phyloP scores from a whole-genome alignment of 1,140 invertebrate genomes.

The Drosophila rufa region DNA sequence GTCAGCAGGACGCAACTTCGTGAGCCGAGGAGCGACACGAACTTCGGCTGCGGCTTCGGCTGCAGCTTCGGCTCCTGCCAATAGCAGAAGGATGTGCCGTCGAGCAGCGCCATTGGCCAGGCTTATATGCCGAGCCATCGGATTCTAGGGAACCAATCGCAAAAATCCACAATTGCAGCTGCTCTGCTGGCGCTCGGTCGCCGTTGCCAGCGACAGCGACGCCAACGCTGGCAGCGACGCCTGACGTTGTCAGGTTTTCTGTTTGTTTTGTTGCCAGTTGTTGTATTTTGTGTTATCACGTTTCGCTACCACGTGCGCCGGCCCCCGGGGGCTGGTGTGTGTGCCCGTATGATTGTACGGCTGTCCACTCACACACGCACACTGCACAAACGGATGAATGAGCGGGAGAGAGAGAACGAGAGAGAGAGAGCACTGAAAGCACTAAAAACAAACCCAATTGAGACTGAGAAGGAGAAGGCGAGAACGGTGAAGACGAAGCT shows the following conservation, averaged over 20 bases:
- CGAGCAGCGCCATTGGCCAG: constrained; percentile 57
- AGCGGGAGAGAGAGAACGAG: constrained; percentile 38
- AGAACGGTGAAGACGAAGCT: constrained; percentile 33
- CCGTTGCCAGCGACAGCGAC: background rate
- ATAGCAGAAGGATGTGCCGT: constrained; percentile 59
- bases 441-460: constrained; percentile 53
- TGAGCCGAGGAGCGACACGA: background rate
- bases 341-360: constrained; percentile 14
- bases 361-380: constrained; percentile 12
- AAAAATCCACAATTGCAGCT: constrained; percentile 12
- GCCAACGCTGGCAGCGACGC: background rate
- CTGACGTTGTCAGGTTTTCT: constrained; percentile 75
- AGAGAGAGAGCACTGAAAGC: constrained; percentile 41
- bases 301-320: constrained; percentile 82
- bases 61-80: constrained; percentile 31
- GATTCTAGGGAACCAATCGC: constrained; percentile 58
- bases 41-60: background rate
- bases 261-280: constrained; percentile 81
- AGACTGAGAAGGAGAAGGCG: constrained; percentile 7
- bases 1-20: constrained; percentile 34
- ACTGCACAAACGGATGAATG: constrained; percentile 52
- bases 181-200: constrained; percentile 1
- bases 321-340: constrained; percentile 33
- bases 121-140: constrained; percentile 27
- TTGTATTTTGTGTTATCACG: constrained; percentile 80